Evolutionary conservation across 2,888 invertebrate genomes (phyloP).

Genomic region (Steinernema carpocapsae): DNA sequence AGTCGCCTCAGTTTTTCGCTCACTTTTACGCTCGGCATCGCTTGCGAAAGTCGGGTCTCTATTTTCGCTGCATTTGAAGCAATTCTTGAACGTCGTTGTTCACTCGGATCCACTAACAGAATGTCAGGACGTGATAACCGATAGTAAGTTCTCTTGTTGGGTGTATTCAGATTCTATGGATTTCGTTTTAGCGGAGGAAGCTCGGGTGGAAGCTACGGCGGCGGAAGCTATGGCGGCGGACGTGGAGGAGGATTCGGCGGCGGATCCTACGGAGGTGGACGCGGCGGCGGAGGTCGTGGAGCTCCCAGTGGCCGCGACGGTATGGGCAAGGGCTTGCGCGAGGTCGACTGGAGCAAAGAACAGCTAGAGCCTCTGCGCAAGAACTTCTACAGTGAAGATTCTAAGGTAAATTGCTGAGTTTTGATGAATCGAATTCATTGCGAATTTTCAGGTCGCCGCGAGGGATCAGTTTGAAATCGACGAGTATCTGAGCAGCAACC

Average conservation of each 20-base stretch:
- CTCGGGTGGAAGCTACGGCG: background rate
- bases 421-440: too few relatives aligned
- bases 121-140: background rate
- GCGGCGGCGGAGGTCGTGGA: constrained; percentile 43
- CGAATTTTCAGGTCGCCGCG: too few relatives aligned
- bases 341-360: constrained; percentile 42
- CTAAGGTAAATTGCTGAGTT: too few relatives aligned
- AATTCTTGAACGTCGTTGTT: too few relatives aligned
- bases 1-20: too few relatives aligned
- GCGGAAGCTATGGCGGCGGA: constrained; percentile 7
- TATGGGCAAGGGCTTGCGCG: constrained; percentile 33
- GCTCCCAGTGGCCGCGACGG: constrained; percentile 44
- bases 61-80: too few relatives aligned
- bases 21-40: too few relatives aligned
- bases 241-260: constrained; percentile 36
- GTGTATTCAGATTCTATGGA: background rate
- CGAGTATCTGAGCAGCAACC: constrained; percentile 79
- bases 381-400: constrained; percentile 47
- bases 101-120: too few relatives aligned
- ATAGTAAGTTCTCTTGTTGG: background rate
- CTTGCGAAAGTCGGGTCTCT: too few relatives aligned
- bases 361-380: constrained; percentile 43
- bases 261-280: constrained; percentile 30
- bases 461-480: constrained; percentile 68
- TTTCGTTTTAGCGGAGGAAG: background rate